Evolutionary conservation across 2,888 invertebrate species (phyloP), one percentile per base, ranked within the genome.

Genomic region (Dasypogon diadema): DNA sequence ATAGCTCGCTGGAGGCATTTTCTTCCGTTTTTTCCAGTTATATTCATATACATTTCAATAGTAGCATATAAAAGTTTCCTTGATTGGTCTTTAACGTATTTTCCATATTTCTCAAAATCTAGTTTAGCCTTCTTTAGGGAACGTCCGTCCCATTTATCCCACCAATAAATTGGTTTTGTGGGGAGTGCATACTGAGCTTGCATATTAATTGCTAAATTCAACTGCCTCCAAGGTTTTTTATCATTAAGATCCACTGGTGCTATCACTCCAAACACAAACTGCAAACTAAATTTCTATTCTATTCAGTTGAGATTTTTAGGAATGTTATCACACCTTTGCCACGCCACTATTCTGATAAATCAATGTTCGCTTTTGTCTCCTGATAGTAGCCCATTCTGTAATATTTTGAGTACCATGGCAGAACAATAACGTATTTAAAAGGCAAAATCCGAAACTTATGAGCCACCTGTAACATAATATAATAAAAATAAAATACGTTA

Each of bases 1-100:
- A 77, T 76, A 1, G 75, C 75, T 22, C 77, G 42, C 34, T 76
- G 56, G 2, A 77, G 56, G 37, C 77, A 77, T 26, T 75, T 68
- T 42, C 46, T 68, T 2, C 77, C 77, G 60, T 76, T 75, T 51
- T 70, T 77, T 5, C 75, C 74, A 5, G 14, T 16, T 24, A 16
- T n/a, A 30, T 77, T 54, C 21, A 74, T 56, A 46, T 77, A 77
- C 22, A 58, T 22, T 34, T 76, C 77, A n/a, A 77, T 74, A 3
- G 75, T 21, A 1, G 74, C 22, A 30, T 76, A 77, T 1, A 76
- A 10, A 2, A 76, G 37, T n/a, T 58, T 30, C 12, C 76, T 42
- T 5, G 77, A 77, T 54, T 77, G 75, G 34, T 77, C 77, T 24
- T 22, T 18, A 30, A 46, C 30, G 65, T 58, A 76, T 12, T 21